These are phyloP conservation scores for Pammene fasciana DNA, from an alignment of 2,888 invertebrate genomes.

Conservation along the genomic window DNA sequence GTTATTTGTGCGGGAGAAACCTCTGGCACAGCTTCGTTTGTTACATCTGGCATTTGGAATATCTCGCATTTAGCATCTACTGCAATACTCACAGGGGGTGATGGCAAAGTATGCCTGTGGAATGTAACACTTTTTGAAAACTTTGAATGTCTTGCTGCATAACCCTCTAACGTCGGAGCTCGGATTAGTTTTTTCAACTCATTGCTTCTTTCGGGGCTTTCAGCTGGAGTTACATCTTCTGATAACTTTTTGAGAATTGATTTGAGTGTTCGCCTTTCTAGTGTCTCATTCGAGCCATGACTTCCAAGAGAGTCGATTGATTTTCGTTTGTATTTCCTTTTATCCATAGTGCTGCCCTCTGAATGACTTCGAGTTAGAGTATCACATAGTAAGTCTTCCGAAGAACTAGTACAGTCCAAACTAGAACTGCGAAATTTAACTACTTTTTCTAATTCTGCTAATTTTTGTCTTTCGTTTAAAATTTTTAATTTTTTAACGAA, in stretches of 20 bases:
- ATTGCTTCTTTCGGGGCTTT: slow-evolving; percentile 77
- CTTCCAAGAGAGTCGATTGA: slow-evolving; percentile 69
- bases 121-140: slow-evolving; percentile 95
- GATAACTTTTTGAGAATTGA: slow-evolving; percentile 93
- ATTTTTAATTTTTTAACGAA: slow-evolving; percentile 95
- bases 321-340: slow-evolving; percentile 76
- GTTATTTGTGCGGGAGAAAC: slow-evolving; percentile 53
- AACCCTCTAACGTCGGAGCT: slow-evolving; percentile 94
- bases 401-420: slow-evolving; percentile 87
- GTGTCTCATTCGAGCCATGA: slow-evolving; percentile 88
- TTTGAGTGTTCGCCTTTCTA: slow-evolving; percentile 91
- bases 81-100: slow-evolving; percentile 86
- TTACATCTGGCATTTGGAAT: slow-evolving; percentile 68
- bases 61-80: slow-evolving; percentile 64
- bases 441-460: slow-evolving; percentile 91
- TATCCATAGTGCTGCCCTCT: slow-evolving; percentile 90
- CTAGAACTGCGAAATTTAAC: slow-evolving; percentile 91
- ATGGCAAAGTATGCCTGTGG: slow-evolving; percentile 92
- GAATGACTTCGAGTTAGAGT: slow-evolving; percentile 90
- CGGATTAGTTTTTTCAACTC: slow-evolving; percentile 88
- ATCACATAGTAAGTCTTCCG: slow-evolving; percentile 83
- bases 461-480: slow-evolving; percentile 92
- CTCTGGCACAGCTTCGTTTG: slow-evolving; percentile 46
- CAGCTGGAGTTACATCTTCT: slow-evolving; percentile 84
- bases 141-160: slow-evolving; percentile 93